Percentiles rank a stretch among this genome's conserved stretches.
Evolutionary conservation across 1,140 invertebrate species (phyloP).

Genomic region (Diuraphis noxia): DNA sequence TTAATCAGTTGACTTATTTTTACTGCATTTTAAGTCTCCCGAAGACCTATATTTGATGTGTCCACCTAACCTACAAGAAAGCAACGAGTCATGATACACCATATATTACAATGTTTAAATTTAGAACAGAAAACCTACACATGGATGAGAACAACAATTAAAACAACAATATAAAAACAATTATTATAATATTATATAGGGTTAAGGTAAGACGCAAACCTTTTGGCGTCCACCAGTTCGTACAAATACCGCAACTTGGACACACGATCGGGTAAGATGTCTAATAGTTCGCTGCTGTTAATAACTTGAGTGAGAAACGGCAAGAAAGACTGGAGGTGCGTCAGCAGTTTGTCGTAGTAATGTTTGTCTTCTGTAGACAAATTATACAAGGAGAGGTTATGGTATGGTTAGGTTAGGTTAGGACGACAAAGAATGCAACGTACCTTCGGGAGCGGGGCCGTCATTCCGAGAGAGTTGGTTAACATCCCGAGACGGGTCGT

Average conservation of each 20-base stretch:
- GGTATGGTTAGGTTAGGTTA: too few species aligned
- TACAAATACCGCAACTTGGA: neutral
- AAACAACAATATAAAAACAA: neutral
- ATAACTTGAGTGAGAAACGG: constrained; percentile 10
- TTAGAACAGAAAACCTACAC: neutral
- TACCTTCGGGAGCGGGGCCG: neutral
- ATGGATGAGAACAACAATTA: too few species aligned
- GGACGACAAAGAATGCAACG: neutral
- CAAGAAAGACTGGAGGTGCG: neutral
- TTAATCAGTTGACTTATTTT: neutral
- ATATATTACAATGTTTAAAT: neutral
- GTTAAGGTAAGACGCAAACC: neutral
- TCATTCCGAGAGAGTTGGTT: too few species aligned
- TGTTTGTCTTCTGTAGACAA: neutral
- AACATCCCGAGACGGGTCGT: too few species aligned
- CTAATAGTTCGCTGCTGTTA: neutral
- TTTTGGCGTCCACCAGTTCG: neutral
- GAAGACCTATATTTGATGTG: neutral
- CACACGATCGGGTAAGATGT: neutral
- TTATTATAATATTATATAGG: neutral
- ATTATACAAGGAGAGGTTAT: neutral
- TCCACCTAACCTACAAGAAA: neutral
- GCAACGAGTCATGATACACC: neutral
- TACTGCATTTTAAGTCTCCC: neutral
- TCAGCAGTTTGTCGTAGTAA: neutral